These are phyloP conservation scores for Ardeotis arabs DNA, from an alignment of 2,113 vertebrate genomes.

Conservation along the genomic window DNA sequence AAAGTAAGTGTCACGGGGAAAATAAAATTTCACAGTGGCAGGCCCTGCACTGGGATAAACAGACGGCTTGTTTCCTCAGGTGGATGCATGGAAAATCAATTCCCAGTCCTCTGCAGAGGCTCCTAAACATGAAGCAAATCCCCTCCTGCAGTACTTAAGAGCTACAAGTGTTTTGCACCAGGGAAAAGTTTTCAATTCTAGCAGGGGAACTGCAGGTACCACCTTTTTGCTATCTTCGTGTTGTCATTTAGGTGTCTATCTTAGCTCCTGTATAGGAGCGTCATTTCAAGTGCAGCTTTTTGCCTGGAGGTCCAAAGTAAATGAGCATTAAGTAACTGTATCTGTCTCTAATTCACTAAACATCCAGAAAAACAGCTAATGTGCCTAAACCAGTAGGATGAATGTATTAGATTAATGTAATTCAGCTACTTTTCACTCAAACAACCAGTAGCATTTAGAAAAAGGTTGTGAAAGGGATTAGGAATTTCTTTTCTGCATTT, in stretches of 20 bases:
- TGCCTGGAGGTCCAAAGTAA: conserved; percentile 6
- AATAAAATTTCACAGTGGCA: conserved; percentile 57
- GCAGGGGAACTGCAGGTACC: neutral
- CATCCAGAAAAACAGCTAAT: conserved; percentile 39
- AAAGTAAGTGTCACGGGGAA: conserved; percentile 50
- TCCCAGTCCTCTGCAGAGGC: conserved; percentile 9
- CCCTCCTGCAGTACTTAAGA: neutral
- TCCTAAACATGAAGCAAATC: conserved; percentile 22
- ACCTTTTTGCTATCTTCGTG: neutral
- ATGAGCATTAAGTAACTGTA: conserved; percentile 40
- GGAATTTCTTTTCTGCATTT: conserved; percentile 18
- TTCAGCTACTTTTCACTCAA: conserved; percentile 42
- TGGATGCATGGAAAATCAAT: conserved; percentile 62
- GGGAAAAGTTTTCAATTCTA: neutral
- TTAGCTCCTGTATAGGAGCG: neutral
- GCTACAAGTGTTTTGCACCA: neutral
- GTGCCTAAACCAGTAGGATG: conserved; percentile 14
- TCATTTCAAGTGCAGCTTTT: neutral
- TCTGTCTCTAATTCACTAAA: conserved; percentile 54
- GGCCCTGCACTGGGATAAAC: conserved; percentile 18
- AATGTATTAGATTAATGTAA: conserved; percentile 45
- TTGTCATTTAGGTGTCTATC: neutral
- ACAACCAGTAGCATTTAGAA: neutral
- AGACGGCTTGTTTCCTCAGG: neutral
- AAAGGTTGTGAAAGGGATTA: neutral